Conservation (phyloP, 2,797 vertebrate genomes). For the Amazona ochrocephala region DNA sequence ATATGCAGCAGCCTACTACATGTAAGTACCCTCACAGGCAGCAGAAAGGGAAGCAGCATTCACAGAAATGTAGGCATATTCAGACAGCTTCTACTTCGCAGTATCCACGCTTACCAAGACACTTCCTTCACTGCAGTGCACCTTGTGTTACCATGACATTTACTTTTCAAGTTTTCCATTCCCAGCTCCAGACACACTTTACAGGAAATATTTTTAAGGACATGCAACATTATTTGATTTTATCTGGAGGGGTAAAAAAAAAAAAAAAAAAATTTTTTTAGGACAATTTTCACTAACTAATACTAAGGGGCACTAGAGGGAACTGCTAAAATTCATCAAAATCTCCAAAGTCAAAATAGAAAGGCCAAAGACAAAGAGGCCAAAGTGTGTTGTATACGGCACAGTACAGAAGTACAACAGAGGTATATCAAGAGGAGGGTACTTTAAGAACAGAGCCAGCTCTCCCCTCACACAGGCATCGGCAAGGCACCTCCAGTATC, state of each 20-base stretch:
- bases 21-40: not conserved
- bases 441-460: not conserved
- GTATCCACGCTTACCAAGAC: not conserved
- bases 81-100: not conserved
- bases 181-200: not conserved
- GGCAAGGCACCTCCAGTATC: not conserved
- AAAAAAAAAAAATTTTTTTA: not conserved
- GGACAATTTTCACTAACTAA: not conserved
- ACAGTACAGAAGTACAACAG: not conserved
- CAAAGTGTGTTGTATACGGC: not conserved
- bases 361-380: not conserved
- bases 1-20: constrained; percentile 9
- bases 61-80: not conserved
- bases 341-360: not conserved
- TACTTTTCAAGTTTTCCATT: not conserved
- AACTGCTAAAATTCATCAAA: not conserved
- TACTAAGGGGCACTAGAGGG: not conserved
- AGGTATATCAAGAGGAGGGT: not conserved
- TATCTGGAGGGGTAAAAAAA: not conserved
- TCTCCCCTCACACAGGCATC: not conserved
- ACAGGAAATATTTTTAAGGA: not conserved
- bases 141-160: not conserved
- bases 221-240: not conserved
- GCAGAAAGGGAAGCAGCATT: not conserved
- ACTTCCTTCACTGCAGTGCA: not conserved